These are phyloP conservation scores for Carettochelys insculpta DNA, from an alignment of 2,113 vertebrate genomes.

Conservation along the genomic window DNA sequence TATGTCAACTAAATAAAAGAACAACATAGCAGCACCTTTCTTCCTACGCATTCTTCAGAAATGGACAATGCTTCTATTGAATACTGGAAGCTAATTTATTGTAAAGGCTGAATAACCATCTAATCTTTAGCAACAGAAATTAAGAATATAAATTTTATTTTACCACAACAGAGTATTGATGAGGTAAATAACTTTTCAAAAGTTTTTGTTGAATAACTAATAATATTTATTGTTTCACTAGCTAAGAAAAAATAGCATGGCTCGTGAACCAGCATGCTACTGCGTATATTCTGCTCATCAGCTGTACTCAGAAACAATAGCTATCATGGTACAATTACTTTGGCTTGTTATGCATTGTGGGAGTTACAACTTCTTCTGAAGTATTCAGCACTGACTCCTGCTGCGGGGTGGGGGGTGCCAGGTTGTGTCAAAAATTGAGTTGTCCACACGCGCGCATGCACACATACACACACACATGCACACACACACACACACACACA, in stretches of 20 bases:
- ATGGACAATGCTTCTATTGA: not conserved
- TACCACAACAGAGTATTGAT: not conserved
- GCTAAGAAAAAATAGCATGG: not conserved
- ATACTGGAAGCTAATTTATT: slow-evolving; percentile 6
- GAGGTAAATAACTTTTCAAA: not conserved
- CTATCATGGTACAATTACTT: not conserved
- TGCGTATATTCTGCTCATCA: not conserved
- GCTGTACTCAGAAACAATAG: not conserved
- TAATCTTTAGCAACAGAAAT: not conserved
- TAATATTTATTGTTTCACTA: not conserved
- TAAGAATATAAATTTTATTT: not conserved
- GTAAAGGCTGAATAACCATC: not conserved
- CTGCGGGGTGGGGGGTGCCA: not conserved
- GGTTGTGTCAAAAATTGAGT: not conserved
- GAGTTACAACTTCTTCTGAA: slow-evolving; percentile 23
- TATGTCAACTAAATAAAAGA: slow-evolving; percentile 13
- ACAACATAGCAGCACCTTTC: not conserved
- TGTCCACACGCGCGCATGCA: not conserved
- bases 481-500: not conserved
- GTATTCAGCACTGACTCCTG: not conserved
- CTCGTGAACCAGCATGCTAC: not conserved
- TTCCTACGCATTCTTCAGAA: not conserved
- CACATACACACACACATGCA: too few species aligned
- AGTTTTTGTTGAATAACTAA: not conserved
- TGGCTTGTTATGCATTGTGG: not conserved